These are phyloP conservation scores for Orthosia gracilis DNA, from an alignment of 2,888 invertebrate genomes.

Conservation along the genomic window DNA sequence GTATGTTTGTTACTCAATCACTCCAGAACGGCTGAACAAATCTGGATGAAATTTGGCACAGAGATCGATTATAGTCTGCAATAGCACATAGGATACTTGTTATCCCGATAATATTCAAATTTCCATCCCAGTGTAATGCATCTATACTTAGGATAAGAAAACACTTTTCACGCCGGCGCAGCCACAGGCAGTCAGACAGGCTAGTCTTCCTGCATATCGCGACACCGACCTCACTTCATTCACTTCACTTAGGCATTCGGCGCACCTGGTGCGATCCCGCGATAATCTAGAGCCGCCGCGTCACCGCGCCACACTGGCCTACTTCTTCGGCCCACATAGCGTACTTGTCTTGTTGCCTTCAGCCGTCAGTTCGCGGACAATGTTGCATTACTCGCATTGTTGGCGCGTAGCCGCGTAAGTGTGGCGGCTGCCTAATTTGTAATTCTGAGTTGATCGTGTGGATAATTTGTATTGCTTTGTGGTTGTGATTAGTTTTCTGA, in stretches of 20 bases:
- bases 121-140: no score
- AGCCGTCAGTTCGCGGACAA: conserved; percentile 27
- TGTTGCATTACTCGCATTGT: conserved; percentile 44
- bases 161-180: no score
- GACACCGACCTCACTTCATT: conserved; percentile 5
- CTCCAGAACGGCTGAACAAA: no score
- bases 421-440: conserved; percentile 44
- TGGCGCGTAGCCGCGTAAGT: conserved; percentile 30
- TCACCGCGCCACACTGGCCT: conserved; percentile 55
- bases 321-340: conserved; percentile 48
- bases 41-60: no score
- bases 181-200: no score
- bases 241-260: conserved; percentile 39
- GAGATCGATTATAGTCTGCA: no score
- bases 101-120: no score
- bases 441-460: neutral
- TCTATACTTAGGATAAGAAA: no score
- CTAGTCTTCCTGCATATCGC: neutral
- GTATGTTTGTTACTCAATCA: no score
- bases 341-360: conserved; percentile 10
- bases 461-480: conserved; percentile 17
- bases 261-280: conserved; percentile 41
- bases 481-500: neutral
- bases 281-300: conserved; percentile 43
- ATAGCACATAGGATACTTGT: no score